Evolutionary conservation across 1,140 invertebrate species (phyloP).

Genomic region (Camponotus floridanus): DNA sequence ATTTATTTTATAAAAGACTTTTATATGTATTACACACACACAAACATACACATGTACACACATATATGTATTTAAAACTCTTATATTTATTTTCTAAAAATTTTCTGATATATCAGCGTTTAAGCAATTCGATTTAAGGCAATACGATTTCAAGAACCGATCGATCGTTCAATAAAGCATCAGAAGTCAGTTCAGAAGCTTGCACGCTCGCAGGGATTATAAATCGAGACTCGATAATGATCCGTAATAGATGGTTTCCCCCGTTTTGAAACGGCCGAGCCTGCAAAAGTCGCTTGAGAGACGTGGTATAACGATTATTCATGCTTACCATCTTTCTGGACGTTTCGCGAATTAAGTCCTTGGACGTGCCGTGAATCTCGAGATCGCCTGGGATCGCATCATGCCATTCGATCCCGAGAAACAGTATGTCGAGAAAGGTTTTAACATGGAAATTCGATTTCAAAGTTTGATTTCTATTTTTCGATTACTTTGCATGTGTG

Average conservation of each 20-base stretch:
- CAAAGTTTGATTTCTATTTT: constrained; percentile 35
- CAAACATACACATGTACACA: too few relatives aligned
- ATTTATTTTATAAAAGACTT: too few relatives aligned
- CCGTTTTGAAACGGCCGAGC: constrained; percentile 34
- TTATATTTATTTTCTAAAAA: neutral
- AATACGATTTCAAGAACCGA: constrained; percentile 32
- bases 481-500: constrained; percentile 12
- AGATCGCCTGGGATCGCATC: constrained; percentile 43
- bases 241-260: constrained; percentile 73
- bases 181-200: constrained; percentile 49
- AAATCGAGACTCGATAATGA: constrained; percentile 78
- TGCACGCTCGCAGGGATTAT: constrained; percentile 65
- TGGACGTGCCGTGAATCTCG: constrained; percentile 73
- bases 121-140: neutral
- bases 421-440: neutral
- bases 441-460: constrained; percentile 13
- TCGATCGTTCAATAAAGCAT: constrained; percentile 45
- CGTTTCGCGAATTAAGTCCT: constrained; percentile 78
- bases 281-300: constrained; percentile 51
- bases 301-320: constrained; percentile 76
- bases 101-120: neutral
- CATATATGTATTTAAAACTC: too few relatives aligned
- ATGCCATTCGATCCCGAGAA: constrained; percentile 20
- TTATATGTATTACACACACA: too few relatives aligned
- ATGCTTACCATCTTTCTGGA: constrained; percentile 74